These are phyloP conservation scores for Phoeniculus purpureus DNA, from an alignment of 2,797 vertebrate genomes.

Conservation along the genomic window DNA sequence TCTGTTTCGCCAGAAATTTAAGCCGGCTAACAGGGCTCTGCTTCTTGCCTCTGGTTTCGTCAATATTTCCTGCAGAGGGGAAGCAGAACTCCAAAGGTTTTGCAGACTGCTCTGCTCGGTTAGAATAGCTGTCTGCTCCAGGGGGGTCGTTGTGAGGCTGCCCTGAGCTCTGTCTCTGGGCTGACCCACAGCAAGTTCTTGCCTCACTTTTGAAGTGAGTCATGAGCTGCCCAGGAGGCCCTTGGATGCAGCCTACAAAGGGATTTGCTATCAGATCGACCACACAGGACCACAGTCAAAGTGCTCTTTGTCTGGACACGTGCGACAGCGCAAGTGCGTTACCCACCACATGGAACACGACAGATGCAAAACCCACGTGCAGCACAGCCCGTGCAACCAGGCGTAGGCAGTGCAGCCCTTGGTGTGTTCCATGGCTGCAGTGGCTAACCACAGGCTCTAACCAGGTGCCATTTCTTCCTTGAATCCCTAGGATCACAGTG, in stretches of 20 bases:
- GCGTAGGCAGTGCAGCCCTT: rapidly evolving
- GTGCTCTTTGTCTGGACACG: rapidly evolving
- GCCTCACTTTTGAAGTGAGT: neutral
- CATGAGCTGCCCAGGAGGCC: neutral
- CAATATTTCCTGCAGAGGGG: neutral
- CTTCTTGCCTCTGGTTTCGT: neutral
- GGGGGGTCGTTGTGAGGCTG: neutral
- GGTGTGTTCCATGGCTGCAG: neutral
- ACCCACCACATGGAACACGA: rapidly evolving
- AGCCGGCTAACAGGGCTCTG: neutral
- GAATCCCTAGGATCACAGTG: no score
- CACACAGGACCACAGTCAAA: neutral
- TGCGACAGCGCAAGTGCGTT: rapidly evolving
- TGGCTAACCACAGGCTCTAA: neutral
- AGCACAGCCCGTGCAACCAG: rapidly evolving
- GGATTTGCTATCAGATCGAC: neutral
- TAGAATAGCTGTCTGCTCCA: rapidly evolving
- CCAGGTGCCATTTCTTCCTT: rapidly evolving
- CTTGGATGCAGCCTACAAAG: neutral
- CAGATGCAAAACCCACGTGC: no score
- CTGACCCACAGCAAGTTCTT: neutral
- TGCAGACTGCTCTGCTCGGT: neutral
- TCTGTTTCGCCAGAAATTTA: neutral
- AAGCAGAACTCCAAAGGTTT: neutral
- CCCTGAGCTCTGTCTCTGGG: rapidly evolving